Base-by-base conservation (phyloP, 1,140 invertebrate genomes). In the Tachypleus tridentatus region DNA sequence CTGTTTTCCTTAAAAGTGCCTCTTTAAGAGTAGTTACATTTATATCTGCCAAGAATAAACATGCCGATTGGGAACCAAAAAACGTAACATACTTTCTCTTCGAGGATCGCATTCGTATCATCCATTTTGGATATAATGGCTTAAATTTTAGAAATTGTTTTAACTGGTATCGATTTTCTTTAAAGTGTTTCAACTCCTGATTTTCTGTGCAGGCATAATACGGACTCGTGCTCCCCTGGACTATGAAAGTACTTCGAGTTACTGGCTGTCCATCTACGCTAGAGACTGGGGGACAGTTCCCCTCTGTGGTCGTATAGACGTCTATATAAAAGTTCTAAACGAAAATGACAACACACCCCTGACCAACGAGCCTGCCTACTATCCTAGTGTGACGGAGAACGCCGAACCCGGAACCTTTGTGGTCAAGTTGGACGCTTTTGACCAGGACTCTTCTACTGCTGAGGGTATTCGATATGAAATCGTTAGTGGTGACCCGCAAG, bases 261-360 rank as follows among this genome's bases (percentile, higher is more conserved):
- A 94, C 77, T 98, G 95, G 95, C 78, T 98, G 52, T 95, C 92
- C 1, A 83, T 98, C 54, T 88, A 88, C 74, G 94, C 93, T 3
- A 85, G 91, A 73, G 94, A 97, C 78, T 84, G 87, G 67, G 92
- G 89, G 1, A 84, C 94, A 8, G 89, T 93, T 47, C 91, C 92
- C 3, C 78, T 91, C 4, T 86, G 86, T 73, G 83, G 88, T 51
- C 88, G 87, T 72, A 80, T 91, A 29, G 84, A 91, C 81, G 87
- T 97, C n/a, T 95, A 88, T 76, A 84, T 97, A 51, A 82, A 87
- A 73, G 86, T 98, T 59, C 76, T 85, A 57, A 91, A 98, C 77
- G 88, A 89, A 73, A 98, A 98, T 78, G 94, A 98, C 79, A 93
- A 96, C 78, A 85, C 86, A 47, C 93, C 95, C 29, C 79, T 94